Evolutionary conservation across 2,797 vertebrate genomes (phyloP), one percentile per base, ranked within the genome.

Genomic region (Gastrophryne carolinensis): DNA sequence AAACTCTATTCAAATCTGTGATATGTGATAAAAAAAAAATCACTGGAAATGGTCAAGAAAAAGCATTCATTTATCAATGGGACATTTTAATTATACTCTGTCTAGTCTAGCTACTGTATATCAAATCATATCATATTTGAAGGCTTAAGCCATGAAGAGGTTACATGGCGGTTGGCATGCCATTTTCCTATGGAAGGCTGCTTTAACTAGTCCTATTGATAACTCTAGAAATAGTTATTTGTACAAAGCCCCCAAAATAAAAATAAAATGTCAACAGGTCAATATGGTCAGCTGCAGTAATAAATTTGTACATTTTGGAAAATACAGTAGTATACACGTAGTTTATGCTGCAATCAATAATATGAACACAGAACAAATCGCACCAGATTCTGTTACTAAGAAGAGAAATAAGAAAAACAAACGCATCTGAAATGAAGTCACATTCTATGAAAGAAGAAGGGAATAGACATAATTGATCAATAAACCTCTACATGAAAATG

Each of bases 361-460:
- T 30, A 56, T 13, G 3, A 39, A 24, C 13, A 56, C 19, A 54
- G 19, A 56, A 29, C 9, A 21, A 26, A 30, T 69, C 26, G 29
- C 12, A 56, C 29, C 41, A 35, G 41, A 44, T 39, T 19, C 27
- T 35, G 39, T 58, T n/a, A 34, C 56, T 60, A 44, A 49, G 44
- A 66, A 57, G 52, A 69, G 66, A 66, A 54, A 74, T 74, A 50
- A 49, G 6, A n/a, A 65, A 73, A 65, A 65, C 35, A 56, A 47
- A 47, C 56, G 24, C 32, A 41, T 57, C 23, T 70, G 35, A 52
- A 50, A 75, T 75, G 54, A 75, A 11, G 35, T 67, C n/a, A 60
- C 17, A 60, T 26, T 60, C 11, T 52, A 35, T 60, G 41, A 58
- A 66, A 75, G 63, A 75, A 75, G 41, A 75, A 75, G 73, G 63